phyloP scores from a whole-genome alignment of 2,888 invertebrate genomes.

The Plebejus anna region DNA sequence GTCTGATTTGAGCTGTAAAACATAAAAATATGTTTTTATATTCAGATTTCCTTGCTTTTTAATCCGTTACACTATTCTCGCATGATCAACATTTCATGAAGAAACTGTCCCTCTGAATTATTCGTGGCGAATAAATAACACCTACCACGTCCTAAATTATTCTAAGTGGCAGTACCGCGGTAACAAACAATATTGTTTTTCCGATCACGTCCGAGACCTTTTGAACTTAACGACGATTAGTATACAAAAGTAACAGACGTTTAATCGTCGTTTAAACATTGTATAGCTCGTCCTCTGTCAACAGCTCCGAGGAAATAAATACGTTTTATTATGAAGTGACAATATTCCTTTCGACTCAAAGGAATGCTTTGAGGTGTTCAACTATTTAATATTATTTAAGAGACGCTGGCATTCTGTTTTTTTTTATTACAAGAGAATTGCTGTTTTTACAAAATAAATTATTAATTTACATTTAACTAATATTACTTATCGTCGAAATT shows the following conservation, averaged over 20 bases:
- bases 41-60: no score
- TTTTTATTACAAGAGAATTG: background rate
- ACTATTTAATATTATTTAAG: background rate
- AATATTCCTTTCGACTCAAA: background rate
- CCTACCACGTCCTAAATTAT: background rate
- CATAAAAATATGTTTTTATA: no score
- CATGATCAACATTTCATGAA: no score
- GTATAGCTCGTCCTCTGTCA: constrained; percentile 3
- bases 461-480: no score
- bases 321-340: constrained; percentile 18
- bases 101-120: no score
- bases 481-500: no score
- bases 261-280: background rate
- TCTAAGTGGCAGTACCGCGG: background rate
- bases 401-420: background rate
- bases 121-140: no score
- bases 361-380: constrained; percentile 19
- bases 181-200: background rate
- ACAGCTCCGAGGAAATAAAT: constrained; percentile 1
- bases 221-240: background rate
- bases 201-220: background rate
- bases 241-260: constrained; percentile 1
- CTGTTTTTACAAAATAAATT: background rate
- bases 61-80: no score
- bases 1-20: no score